Conservation (phyloP, 2,797 vertebrate genomes). For the Liparis tanakae region DNA sequence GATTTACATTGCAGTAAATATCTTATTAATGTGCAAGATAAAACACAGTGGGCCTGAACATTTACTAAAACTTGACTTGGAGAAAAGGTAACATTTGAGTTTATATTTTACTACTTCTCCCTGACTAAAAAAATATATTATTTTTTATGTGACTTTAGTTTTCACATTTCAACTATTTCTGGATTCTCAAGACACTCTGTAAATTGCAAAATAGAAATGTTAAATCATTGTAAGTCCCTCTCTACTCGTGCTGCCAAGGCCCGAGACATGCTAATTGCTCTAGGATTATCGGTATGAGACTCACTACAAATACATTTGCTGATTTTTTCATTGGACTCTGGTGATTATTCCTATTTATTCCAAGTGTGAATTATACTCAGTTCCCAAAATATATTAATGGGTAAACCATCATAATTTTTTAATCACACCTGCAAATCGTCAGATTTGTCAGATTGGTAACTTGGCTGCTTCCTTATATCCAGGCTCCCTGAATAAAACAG, state of each 20-base stretch:
- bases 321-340: constrained; percentile 37
- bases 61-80: no score
- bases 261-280: constrained; percentile 15
- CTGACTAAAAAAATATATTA: no score
- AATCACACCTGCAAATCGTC: not conserved
- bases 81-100: no score
- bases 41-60: no score
- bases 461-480: not conserved
- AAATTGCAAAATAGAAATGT: not conserved
- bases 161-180: not conserved
- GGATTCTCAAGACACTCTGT: not conserved
- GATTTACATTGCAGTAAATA: no score
- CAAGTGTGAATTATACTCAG: constrained; percentile 6
- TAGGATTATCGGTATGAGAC: not conserved
- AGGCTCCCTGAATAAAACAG: not conserved
- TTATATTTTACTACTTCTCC: no score
- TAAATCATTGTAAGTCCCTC: not conserved
- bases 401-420: constrained; percentile 1
- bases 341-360: not conserved
- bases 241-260: not conserved
- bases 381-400: constrained; percentile 7
- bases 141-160: not conserved
- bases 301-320: not conserved
- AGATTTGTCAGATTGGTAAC: not conserved
- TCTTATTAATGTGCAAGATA: no score